Evolutionary conservation across 2,113 vertebrate genomes (phyloP).

Genomic region (Passer domesticus): DNA sequence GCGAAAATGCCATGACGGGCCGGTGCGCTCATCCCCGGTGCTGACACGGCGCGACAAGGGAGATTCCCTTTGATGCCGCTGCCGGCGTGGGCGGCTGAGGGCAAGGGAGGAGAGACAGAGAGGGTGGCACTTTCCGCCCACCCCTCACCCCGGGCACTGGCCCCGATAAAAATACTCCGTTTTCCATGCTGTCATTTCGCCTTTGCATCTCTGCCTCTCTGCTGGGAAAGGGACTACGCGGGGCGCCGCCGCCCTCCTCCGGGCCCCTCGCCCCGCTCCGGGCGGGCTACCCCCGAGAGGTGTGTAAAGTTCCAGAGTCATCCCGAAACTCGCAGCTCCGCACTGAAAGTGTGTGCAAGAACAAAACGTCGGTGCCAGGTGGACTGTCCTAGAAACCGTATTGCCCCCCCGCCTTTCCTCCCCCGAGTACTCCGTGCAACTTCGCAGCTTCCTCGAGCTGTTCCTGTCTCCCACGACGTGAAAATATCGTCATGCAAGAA

Average conservation of each 20-base stretch:
- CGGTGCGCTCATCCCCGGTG: slow-evolving; percentile 30
- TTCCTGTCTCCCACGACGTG: slow-evolving; percentile 39
- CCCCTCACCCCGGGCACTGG: background rate
- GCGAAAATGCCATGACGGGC: slow-evolving; percentile 51
- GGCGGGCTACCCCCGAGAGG: background rate
- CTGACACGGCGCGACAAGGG: slow-evolving; percentile 31
- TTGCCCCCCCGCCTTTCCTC: background rate
- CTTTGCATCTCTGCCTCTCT: background rate
- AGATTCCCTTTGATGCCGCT: slow-evolving; percentile 63
- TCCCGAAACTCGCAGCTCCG: background rate
- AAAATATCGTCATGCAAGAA: slow-evolving; percentile 27
- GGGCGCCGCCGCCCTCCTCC: background rate
- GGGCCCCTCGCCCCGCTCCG: background rate
- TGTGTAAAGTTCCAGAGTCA: background rate
- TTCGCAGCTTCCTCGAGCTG: slow-evolving; percentile 38
- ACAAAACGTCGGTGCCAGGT: background rate
- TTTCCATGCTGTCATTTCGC: slow-evolving; percentile 59
- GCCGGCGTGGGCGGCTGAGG: slow-evolving; percentile 37
- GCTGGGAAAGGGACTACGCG: background rate
- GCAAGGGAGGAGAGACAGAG: background rate
- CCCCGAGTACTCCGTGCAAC: background rate
- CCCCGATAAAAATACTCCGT: slow-evolving; percentile 27
- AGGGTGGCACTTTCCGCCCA: slow-evolving; percentile 53
- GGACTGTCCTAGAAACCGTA: background rate
- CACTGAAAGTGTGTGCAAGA: background rate